Percentiles rank a stretch among this genome's conserved stretches.
These are phyloP conservation scores for Equus przewalskii DNA, from an alignment of 2,113 vertebrate species.

Conservation along the genomic window DNA sequence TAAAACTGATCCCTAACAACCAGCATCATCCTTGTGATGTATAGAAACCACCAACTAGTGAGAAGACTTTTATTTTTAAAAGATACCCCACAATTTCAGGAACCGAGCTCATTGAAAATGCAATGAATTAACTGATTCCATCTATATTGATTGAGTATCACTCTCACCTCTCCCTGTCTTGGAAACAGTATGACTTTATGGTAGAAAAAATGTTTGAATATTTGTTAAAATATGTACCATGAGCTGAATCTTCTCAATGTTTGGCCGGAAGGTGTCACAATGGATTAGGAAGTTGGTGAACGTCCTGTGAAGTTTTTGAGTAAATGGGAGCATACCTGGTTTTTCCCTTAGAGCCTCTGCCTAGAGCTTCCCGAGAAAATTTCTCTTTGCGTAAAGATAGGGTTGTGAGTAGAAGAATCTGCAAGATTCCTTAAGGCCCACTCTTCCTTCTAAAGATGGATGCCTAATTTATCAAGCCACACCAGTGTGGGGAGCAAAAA, in stretches of 20 bases:
- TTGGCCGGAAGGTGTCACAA: slow-evolving; percentile 34
- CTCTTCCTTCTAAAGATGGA: background rate
- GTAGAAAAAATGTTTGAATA: slow-evolving; percentile 18
- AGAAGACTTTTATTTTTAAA: slow-evolving; percentile 61
- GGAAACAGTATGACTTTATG: slow-evolving; percentile 25
- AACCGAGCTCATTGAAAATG: slow-evolving; percentile 34
- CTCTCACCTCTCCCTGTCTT: background rate
- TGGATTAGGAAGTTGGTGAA: background rate
- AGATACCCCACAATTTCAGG: slow-evolving; percentile 21
- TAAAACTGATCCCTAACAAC: background rate
- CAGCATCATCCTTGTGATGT: background rate
- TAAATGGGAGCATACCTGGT: background rate
- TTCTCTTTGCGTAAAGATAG: background rate
- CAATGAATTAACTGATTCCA: slow-evolving; percentile 8
- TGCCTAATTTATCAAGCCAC: background rate
- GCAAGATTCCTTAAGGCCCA: background rate
- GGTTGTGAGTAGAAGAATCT: background rate
- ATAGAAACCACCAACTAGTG: slow-evolving; percentile 14
- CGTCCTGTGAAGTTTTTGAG: background rate
- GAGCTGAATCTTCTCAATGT: background rate
- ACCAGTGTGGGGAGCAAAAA: background rate
- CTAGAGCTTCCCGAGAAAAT: slow-evolving; percentile 19
- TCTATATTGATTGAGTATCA: background rate
- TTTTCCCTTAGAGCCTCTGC: background rate
- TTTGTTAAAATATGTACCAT: background rate